Evolutionary conservation across 2,113 vertebrate species (phyloP).

Genomic region (Notothenia rossii): DNA sequence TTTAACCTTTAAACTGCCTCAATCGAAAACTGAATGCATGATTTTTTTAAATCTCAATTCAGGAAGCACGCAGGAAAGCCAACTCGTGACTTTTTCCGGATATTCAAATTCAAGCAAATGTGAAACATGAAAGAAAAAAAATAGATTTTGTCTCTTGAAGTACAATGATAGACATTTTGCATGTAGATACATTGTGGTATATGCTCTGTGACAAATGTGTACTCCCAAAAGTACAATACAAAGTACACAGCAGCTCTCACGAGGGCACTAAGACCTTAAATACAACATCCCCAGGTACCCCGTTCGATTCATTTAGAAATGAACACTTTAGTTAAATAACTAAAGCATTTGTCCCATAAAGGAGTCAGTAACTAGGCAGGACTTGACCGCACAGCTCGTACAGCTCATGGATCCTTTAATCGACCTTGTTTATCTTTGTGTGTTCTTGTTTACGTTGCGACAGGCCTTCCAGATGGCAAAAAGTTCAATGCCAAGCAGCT

Average conservation of each 20-base stretch:
- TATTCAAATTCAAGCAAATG: too few species aligned
- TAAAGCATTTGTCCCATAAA: neutral
- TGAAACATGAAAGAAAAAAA: too few species aligned
- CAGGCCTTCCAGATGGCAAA: constrained; percentile 39
- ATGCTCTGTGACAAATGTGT: too few species aligned
- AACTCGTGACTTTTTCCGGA: neutral
- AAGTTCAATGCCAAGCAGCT: constrained; percentile 24
- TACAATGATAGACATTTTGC: too few species aligned
- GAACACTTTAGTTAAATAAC: neutral
- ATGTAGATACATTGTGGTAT: too few species aligned
- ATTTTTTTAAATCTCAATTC: too few species aligned
- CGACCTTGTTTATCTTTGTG: constrained; percentile 55
- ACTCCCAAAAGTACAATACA: too few species aligned
- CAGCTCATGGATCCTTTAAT: constrained; percentile 44
- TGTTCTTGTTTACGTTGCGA: constrained; percentile 65
- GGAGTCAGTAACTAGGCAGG: constrained; percentile 14
- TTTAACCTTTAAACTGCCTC: neutral
- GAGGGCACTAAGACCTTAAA: neutral
- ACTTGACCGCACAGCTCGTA: constrained; percentile 48
- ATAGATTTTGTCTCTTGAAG: too few species aligned
- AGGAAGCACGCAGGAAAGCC: neutral
- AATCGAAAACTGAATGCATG: neutral
- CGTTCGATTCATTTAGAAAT: neutral
- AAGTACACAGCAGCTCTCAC: neutral
- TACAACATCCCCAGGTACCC: neutral